phyloP scores from a whole-genome alignment of 2,797 vertebrate genomes.

The Paedocypris micromegethes region DNA sequence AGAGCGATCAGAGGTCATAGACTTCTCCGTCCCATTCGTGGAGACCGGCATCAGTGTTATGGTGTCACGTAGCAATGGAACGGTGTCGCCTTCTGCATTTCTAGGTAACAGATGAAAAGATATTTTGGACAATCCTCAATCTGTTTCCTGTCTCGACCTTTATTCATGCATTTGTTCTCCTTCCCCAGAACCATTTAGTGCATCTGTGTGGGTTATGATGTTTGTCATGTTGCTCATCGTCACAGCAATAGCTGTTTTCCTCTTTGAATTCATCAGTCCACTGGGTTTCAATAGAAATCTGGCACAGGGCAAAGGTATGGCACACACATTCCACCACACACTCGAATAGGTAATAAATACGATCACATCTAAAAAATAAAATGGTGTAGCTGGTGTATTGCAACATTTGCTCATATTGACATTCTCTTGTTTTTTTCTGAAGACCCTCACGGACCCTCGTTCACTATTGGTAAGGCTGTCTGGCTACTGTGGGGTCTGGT shows the following conservation, averaged over 20 bases:
- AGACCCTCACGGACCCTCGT: constrained; percentile 95
- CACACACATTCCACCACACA: constrained; percentile 12
- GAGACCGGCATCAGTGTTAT: constrained; percentile 98
- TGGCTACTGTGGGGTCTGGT: constrained; percentile 98
- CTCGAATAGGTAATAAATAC: not conserved
- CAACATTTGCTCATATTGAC: not conserved
- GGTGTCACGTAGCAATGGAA: constrained; percentile 97
- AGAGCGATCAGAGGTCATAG: constrained; percentile 91
- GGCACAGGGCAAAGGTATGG: constrained; percentile 93
- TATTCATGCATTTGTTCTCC: constrained; percentile 38
- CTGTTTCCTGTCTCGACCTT: constrained; percentile 4
- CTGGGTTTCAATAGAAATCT: constrained; percentile 96
- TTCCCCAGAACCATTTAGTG: constrained; percentile 90
- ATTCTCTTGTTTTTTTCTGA: constrained; percentile 32
- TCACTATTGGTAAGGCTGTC: constrained; percentile 93
- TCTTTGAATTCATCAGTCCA: constrained; percentile 97
- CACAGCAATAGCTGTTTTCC: constrained; percentile 93
- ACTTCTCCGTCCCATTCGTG: constrained; percentile 97
- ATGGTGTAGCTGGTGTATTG: too few relatives aligned
- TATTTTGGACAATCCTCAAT: constrained; percentile 15
- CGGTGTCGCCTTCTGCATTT: constrained; percentile 94
- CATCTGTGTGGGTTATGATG: constrained; percentile 99
- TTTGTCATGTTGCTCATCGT: constrained; percentile 98
- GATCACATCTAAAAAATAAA: not conserved
- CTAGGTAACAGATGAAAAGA: constrained; percentile 72